These are phyloP conservation scores for Drosophila austrosaltans DNA, from an alignment of 2,888 invertebrate species.

Conservation along the genomic window DNA sequence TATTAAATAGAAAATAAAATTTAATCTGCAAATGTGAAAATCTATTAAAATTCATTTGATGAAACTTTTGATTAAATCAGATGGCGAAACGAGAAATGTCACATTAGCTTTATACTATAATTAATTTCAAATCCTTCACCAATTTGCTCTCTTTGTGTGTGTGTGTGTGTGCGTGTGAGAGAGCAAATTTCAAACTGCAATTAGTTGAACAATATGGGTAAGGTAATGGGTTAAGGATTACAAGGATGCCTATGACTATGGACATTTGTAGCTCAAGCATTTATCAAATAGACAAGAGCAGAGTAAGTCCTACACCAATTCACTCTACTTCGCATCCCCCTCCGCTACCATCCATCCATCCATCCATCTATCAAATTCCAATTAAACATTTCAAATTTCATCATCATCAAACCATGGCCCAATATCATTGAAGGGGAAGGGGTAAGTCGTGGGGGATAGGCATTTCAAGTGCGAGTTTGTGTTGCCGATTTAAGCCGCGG, in stretches of 20 bases:
- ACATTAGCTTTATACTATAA: slow-evolving; percentile 63
- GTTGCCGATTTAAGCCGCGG: slow-evolving; percentile 1
- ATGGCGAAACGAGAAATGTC: slow-evolving; percentile 50
- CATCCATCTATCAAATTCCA: slow-evolving; percentile 56
- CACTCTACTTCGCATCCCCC: background rate
- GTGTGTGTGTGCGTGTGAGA: slow-evolving; percentile 15
- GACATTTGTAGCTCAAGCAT: slow-evolving; percentile 24
- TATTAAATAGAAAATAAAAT: slow-evolving; percentile 47
- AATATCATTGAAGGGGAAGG: background rate
- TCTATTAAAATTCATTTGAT: slow-evolving; percentile 24
- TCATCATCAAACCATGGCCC: slow-evolving; percentile 47
- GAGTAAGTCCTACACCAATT: background rate
- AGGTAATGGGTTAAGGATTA: slow-evolving; percentile 54
- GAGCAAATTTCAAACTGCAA: slow-evolving; percentile 46
- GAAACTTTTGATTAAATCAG: slow-evolving; percentile 23
- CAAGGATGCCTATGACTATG: slow-evolving; percentile 37
- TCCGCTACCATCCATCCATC: slow-evolving; percentile 35
- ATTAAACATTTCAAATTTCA: slow-evolving; percentile 63
- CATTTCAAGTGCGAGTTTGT: background rate
- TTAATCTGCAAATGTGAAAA: background rate
- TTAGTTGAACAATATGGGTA: slow-evolving; percentile 52
- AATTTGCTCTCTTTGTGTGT: slow-evolving; percentile 21
- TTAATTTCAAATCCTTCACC: slow-evolving; percentile 72
- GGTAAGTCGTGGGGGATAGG: background rate
- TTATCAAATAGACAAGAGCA: slow-evolving; percentile 34